Evolutionary conservation across 2,888 invertebrate species (phyloP).

Genomic region (Mythimna albipuncta): DNA sequence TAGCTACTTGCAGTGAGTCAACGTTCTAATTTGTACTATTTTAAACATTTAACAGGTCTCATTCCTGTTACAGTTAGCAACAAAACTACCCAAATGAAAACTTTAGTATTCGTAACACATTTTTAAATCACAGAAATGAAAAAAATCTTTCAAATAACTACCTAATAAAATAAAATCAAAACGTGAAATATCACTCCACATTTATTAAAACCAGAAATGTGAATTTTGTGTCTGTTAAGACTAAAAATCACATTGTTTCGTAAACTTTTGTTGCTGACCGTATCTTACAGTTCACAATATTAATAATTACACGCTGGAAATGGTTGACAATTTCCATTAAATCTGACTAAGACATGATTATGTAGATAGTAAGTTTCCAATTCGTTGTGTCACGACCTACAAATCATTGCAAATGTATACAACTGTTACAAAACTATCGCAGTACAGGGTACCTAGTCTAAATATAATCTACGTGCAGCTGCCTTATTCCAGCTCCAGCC

Average conservation of each 20-base stretch:
- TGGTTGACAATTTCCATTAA: not conserved
- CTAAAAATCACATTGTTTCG: not conserved
- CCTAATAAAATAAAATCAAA: not conserved
- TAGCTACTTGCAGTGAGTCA: slow-evolving; percentile 22
- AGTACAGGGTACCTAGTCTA: not conserved
- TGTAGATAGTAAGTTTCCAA: not conserved
- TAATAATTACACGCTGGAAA: not conserved
- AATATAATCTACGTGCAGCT: not conserved
- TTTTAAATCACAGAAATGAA: no score
- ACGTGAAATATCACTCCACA: not conserved
- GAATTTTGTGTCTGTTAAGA: no score
- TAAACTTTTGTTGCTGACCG: slow-evolving; percentile 1
- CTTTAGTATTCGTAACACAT: no score
- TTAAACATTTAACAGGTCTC: not conserved
- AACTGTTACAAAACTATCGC: not conserved
- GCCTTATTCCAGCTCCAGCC: not conserved
- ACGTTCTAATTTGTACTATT: not conserved
- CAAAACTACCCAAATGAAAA: no score
- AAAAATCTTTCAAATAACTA: no score
- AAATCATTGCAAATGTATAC: not conserved
- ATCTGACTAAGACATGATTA: not conserved
- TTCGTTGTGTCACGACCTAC: not conserved
- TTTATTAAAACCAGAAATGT: no score
- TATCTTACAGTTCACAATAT: not conserved
- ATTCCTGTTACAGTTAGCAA: not conserved